Evolutionary conservation across 2,113 vertebrate genomes (phyloP).

Genomic region (Ochotona curzoniae): DNA sequence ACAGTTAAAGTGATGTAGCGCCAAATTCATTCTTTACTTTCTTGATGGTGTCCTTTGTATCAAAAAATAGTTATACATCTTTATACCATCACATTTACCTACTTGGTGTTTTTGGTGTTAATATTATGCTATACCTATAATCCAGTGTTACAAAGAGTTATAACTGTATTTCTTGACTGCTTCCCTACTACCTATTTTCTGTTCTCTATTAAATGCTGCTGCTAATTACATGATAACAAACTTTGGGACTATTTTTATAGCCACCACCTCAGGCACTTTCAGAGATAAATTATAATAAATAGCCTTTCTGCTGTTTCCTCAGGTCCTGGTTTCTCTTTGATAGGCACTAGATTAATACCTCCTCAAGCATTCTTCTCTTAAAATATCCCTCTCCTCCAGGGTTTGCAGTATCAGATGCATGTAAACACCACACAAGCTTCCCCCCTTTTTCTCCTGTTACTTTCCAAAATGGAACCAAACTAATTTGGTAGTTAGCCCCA

Average conservation of each 20-base stretch:
- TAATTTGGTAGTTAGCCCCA: background rate
- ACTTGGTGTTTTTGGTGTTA: background rate
- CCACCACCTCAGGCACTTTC: background rate
- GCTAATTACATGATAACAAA: background rate
- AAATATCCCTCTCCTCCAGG: background rate
- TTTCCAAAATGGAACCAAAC: constrained; percentile 7
- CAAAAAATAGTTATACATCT: background rate
- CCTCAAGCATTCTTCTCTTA: background rate
- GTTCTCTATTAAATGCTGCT: background rate
- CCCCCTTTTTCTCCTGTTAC: background rate
- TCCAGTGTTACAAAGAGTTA: background rate
- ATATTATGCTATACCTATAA: background rate
- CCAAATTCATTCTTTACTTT: too few species aligned
- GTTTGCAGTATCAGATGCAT: background rate
- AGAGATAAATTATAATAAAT: background rate
- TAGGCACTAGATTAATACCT: background rate
- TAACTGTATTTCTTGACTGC: background rate
- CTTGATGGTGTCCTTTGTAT: background rate
- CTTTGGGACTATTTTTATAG: background rate
- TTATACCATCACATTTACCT: background rate
- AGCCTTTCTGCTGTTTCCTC: background rate
- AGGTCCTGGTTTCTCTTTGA: background rate
- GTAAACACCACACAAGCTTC: background rate
- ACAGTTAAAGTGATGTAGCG: too few species aligned
- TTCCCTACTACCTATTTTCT: background rate